These are phyloP conservation scores for Xiphophorus maculatus DNA, from an alignment of 2,113 vertebrate genomes.

Conservation along the genomic window DNA sequence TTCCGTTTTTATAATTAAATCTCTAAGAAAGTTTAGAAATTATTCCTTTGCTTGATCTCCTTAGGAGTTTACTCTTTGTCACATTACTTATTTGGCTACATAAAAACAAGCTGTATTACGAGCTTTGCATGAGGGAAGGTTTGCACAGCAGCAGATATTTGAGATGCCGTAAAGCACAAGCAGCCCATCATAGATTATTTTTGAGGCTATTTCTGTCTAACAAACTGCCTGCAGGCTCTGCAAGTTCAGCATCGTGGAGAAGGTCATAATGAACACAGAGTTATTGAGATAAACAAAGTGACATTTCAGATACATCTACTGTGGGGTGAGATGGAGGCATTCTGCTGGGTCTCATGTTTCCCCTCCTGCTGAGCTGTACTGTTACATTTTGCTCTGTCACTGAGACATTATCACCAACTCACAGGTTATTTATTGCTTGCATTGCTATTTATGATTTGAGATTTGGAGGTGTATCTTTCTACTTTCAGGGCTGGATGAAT, in stretches of 20 bases:
- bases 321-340: constrained; percentile 52
- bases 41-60: neutral
- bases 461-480: neutral
- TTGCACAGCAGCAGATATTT: constrained; percentile 8
- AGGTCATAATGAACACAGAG: constrained; percentile 2
- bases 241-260: neutral
- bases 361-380: constrained; percentile 56
- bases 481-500: constrained; percentile 88
- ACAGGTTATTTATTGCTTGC: neutral
- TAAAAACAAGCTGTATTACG: constrained; percentile 36
- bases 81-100: constrained; percentile 40
- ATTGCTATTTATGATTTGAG: neutral
- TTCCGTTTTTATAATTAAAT: neutral
- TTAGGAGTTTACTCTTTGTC: neutral
- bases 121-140: constrained; percentile 6
- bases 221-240: constrained; percentile 3
- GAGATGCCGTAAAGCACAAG: neutral
- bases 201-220: constrained; percentile 22
- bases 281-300: constrained; percentile 6
- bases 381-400: constrained; percentile 27
- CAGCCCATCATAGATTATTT: constrained; percentile 15
- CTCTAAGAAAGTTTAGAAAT: neutral
- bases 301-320: constrained; percentile 30
- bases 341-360: constrained; percentile 58
- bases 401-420: constrained; percentile 1